A percentile compares a stretch with the other conserved stretches of the same genome.
Conservation (phyloP, 2,113 vertebrate genomes). For the Pterocles gutturalis region DNA sequence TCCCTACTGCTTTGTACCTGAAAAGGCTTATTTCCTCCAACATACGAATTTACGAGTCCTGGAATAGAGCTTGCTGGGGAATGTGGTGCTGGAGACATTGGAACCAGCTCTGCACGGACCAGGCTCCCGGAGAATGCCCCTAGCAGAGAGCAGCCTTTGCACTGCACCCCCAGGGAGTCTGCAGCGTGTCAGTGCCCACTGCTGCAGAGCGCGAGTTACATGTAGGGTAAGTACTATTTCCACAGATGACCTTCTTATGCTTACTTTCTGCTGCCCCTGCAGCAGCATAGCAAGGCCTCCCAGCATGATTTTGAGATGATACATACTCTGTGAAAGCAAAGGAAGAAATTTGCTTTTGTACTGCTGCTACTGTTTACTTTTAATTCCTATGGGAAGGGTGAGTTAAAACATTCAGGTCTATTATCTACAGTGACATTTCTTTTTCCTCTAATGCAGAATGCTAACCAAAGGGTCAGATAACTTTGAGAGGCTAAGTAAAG, state of each 20-base stretch:
- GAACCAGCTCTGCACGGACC: not conserved
- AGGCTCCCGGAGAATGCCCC: accelerated
- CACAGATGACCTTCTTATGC: not conserved
- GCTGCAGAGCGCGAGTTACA: not conserved
- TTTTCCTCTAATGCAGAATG: not conserved
- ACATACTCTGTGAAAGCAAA: not conserved
- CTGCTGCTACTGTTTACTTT: not conserved
- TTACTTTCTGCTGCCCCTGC: not conserved
- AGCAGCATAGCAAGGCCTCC: not conserved
- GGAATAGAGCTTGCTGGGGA: not conserved
- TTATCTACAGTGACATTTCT: not conserved
- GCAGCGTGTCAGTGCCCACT: not conserved
- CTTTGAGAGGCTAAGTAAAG: not conserved
- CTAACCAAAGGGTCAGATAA: not conserved
- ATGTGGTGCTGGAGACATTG: not conserved
- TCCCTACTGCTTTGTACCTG: not conserved
- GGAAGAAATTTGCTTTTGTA: not conserved
- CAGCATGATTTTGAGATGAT: not conserved
- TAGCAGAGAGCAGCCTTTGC: not conserved
- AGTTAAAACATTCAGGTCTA: not conserved
- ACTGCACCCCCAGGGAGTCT: not conserved
- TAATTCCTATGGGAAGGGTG: not conserved
- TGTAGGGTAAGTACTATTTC: not conserved
- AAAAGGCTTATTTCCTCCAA: not conserved
- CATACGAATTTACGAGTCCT: not conserved